Evolutionary conservation across 2,888 invertebrate species (phyloP), one percentile per base, ranked within the genome.

Genomic region (Halocaridina rubra): DNA sequence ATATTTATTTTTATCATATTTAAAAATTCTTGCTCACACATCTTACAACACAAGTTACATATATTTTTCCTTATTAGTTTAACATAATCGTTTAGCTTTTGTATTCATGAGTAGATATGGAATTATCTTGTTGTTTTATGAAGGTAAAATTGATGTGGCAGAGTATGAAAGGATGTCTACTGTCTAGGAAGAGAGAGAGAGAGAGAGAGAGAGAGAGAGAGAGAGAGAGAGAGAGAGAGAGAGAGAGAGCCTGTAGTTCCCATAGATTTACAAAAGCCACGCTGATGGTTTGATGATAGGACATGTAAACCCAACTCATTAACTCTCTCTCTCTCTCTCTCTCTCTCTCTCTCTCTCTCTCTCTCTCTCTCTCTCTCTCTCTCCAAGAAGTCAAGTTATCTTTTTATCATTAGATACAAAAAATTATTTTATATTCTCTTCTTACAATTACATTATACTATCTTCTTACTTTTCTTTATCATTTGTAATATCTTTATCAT

Each of bases 161-260:
- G 27, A 16, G 53, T 33, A 22, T 16, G 24, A 24, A 53, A 1
- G 46, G 27, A 33, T 24, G 75, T 24, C 10, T 8, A 16, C 16
- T 53, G 74, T 24, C 8, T 22, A 39, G 46, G 16, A 24, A 74
- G 46, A 74, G 46, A 74, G 22, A 74, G 74, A 74, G 46, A 74
- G 46, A 53, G 24, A 13, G 74, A 46, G 74, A 74, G 74, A 74
- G 74, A 46, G 74, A 46, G 24, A 46, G 46, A 74, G 46, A 74
- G 46, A 74, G n/a, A 13, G n/a, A 10, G 69, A 22, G 76, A 30
- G 1, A n/a, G 33, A 32, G 19, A 19, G 16, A 33, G 32, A 22
- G 2, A 10, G 57, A 19, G 16, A 30, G 76, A n/a, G 4, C 30
- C 53, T 53, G n/a, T 29, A 30, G 59, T 30, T 30, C 32, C 32